Base-by-base conservation (phyloP, 2,797 vertebrate genomes). In the Parambassis ranga region DNA sequence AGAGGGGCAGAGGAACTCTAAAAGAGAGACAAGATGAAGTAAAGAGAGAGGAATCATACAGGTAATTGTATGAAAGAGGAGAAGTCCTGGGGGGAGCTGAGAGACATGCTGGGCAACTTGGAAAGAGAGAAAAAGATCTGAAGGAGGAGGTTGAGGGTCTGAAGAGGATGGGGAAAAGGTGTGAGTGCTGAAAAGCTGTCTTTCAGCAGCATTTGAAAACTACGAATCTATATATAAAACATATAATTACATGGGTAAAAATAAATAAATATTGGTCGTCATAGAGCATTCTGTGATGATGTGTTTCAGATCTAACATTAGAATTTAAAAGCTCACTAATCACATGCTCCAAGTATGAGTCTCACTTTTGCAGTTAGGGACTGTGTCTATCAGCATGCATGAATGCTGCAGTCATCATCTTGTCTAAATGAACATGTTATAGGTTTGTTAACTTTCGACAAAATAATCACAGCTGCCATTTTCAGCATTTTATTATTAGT, bases 21-120 rank as follows among this genome's bases (percentile, higher is more conserved):
- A 51, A 57, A 65, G 32, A 59, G 18, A 26, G 22, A 19, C 0
- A 7, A 19, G 43, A 73, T 35, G 63, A 44, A 58, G 16, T 1
- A 49, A 50, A 48, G 39, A 63, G 50, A 39, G 28, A 30, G 20
- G 48, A 62, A 36, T 46, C 0, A 8, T 6, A 19, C 0, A 47
- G 43, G 47, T 71, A 56, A 79, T 68, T 44, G 32, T 39, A 52
- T 53, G 52, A 80, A 73, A 75, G 48, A 42, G 6, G 7, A 30
- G 15, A 60, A 43, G 31, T 55, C 14, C 39, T 14, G 3, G 8
- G 27, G 27, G 36, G 39, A 71, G 27, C 28, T 30, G 16, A 57
- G 20, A 65, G 39, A 35, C 10, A 3, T 46, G 49, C 22, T 57
- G 51, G 28, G 37, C 79, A 73, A 74, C 27, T 24, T 65, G 60